Base-by-base conservation (phyloP, 1,140 invertebrate species). In the Polyergus mexicanus region DNA sequence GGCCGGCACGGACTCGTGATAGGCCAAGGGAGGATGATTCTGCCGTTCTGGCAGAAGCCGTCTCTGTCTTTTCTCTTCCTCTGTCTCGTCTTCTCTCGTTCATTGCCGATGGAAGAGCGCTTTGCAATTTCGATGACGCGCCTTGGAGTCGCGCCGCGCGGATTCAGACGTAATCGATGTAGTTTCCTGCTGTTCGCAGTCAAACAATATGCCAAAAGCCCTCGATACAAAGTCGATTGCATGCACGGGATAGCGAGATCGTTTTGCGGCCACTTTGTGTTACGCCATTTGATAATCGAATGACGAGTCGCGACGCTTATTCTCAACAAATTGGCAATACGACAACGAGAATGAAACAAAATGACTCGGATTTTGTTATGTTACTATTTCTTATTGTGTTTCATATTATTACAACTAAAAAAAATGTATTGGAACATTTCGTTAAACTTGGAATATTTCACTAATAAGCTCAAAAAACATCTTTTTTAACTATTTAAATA, bases 81-180 rank as follows among this genome's bases (percentile, higher is more conserved):
- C 71, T 22, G 2, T 41, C 62, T 32, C 54, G 54, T 38, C 78
- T 58, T 74, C 80, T 62, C 80, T 22, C 25, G 41, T 60, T 58
- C 58, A 44, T 78, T 54, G 81, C 22, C 44, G 44, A 35, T 51
- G 72, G 41, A 77, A 47, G 72, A 87, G 69, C 65, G 81, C 72
- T 86, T 62, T 88, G 88, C 88, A 90, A 88, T 89, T 89, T 89
- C 88, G 77, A 90, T 89, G 72, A 74, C 72, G 68, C 78, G 68
- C 78, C 78, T 83, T 62, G 68, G 28, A 60, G 54, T 35, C 51
- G 77, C 66, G 38, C 68, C 68, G 78, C 71, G 25, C 68, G 78
- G 56, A 83, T 83, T 83, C 78, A 83, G 66, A 74, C 54, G 68
- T 74, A 83, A 83, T 83, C 78, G 78, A 83, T 83, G 16, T 19